Evolutionary conservation across 2,797 vertebrate species (phyloP).

Genomic region (Thaleichthys pacificus): DNA sequence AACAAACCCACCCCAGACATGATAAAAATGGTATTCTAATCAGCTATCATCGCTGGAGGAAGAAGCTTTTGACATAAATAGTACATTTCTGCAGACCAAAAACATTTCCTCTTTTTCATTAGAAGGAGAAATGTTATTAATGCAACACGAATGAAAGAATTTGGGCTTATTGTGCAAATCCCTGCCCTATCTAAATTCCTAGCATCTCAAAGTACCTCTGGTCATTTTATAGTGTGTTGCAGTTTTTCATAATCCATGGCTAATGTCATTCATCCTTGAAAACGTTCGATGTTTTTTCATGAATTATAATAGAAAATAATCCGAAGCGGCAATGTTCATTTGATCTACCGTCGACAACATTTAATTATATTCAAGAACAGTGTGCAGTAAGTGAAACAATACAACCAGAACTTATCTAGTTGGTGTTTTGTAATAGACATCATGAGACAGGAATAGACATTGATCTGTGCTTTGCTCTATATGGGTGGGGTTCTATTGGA

Average conservation of each 20-base stretch:
- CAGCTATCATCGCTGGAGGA: constrained; percentile 22
- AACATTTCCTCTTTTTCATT: neutral
- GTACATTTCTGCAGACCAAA: neutral
- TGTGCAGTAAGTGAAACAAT: neutral
- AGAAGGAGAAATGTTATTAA: constrained; percentile 7
- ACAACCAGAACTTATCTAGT: too few relatives aligned
- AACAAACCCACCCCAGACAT: constrained; percentile 16
- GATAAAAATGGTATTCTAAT: constrained; percentile 15
- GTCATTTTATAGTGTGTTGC: constrained; percentile 28
- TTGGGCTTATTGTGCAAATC: constrained; percentile 25
- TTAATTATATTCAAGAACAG: neutral
- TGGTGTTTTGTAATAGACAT: neutral
- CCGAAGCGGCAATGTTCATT: too few relatives aligned
- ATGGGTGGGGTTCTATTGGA: neutral
- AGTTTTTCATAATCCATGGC: constrained; percentile 38
- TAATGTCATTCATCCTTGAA: constrained; percentile 24
- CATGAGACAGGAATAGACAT: neutral
- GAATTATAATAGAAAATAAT: neutral
- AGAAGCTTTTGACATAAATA: constrained; percentile 5
- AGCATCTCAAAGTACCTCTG: constrained; percentile 33
- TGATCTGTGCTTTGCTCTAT: neutral
- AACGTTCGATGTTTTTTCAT: neutral
- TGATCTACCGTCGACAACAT: neutral
- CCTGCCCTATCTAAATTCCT: constrained; percentile 27
- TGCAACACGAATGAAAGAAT: constrained; percentile 24